phyloP scores from a whole-genome alignment of 2,113 vertebrate genomes.

The Lates calcarifer region DNA sequence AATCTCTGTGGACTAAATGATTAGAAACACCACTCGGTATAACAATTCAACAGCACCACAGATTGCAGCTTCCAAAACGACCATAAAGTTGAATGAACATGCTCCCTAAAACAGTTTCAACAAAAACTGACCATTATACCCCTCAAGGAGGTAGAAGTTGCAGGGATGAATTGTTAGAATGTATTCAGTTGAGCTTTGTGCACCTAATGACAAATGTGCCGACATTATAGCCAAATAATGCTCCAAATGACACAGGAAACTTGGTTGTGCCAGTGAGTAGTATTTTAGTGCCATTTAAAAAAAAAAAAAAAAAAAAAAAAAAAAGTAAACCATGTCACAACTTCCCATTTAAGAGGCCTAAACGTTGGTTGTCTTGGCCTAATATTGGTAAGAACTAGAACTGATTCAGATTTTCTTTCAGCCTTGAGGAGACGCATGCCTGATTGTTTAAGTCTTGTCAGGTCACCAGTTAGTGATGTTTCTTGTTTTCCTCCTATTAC shows the following conservation, averaged over 20 bases:
- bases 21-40: background rate
- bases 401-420: too few relatives aligned
- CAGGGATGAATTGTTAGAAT: background rate
- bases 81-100: background rate
- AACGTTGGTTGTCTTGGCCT: background rate
- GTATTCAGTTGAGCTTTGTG: background rate
- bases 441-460: background rate
- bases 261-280: background rate
- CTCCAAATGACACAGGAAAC: background rate
- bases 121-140: background rate
- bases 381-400: too few relatives aligned
- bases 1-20: background rate
- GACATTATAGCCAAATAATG: background rate
- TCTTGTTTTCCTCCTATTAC: background rate
- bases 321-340: background rate
- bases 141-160: background rate
- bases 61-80: background rate
- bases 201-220: background rate
- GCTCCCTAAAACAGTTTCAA: background rate
- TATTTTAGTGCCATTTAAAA: too few relatives aligned
- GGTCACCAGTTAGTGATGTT: background rate
- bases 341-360: background rate
- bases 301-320: too few relatives aligned
- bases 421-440: too few relatives aligned
- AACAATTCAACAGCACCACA: background rate